A percentile compares a stretch with the other conserved stretches of the same genome.
Conservation (phyloP, 1,140 invertebrate species). For the Odontomachus brunneus region DNA sequence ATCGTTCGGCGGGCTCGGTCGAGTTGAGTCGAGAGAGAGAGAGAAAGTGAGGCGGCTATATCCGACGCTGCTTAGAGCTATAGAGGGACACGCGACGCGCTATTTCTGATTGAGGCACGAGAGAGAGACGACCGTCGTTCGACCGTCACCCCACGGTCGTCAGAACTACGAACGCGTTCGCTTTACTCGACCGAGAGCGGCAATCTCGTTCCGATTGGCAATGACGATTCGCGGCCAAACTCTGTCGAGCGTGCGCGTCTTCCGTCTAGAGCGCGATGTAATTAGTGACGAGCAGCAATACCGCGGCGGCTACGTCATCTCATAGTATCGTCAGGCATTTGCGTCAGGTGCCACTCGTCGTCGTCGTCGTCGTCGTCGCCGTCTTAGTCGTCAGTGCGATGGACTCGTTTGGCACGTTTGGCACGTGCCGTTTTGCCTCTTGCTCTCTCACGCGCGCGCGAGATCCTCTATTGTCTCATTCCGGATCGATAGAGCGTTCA, state of each 20-base stretch:
- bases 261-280: neutral
- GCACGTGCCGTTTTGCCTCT: neutral
- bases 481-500: neutral
- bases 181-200: neutral
- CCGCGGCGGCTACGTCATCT: conserved; percentile 15
- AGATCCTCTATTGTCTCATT: neutral
- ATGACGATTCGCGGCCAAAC: neutral
- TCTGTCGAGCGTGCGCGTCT: neutral
- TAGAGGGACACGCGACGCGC: too few species aligned
- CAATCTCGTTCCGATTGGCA: neutral
- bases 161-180: neutral
- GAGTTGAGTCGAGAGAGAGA: conserved; percentile 46
- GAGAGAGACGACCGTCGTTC: too few species aligned
- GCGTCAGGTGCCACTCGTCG: neutral
- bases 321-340: conserved; percentile 27
- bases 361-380: too few species aligned
- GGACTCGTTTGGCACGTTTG: conserved; percentile 28
- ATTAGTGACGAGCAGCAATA: conserved; percentile 18
- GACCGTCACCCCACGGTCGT: conserved; percentile 2
- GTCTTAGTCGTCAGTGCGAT: neutral
- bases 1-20: conserved; percentile 38
- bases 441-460: neutral
- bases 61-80: conserved; percentile 11
- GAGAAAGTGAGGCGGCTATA: conserved; percentile 13
- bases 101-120: neutral